Evolutionary conservation across 1,140 invertebrate genomes (phyloP), one percentile per base, ranked within the genome.

Genomic region (Pogonomyrmex barbatus): DNA sequence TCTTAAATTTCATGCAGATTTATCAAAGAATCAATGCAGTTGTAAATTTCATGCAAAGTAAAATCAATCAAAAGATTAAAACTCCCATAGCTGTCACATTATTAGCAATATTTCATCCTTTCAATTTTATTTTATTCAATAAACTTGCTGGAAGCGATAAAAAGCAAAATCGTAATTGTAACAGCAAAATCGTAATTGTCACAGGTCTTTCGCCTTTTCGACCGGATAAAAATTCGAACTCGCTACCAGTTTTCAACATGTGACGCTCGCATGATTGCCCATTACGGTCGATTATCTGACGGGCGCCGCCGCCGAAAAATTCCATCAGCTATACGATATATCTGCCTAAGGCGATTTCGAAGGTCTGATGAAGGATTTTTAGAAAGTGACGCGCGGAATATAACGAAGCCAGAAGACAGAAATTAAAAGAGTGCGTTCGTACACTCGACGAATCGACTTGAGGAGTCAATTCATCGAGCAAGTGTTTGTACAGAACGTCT

Each of bases 351-450:
- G 87, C 58, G 52, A 88, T 91, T 87, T 87, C 87, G 88, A 92
- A 87, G 85, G 82, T 87, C 86, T 75, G 71, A 36, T 54, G 76
- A 70, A 60, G 45, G 24, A 87, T 70, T 88, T 91, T 92, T 92
- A 92, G 90, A 92, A 92, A 92, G 90, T 88, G 78, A 75, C 68
- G 10, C 71, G 12, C 42, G 10, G 0, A n/a, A 36, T n/a, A 56
- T 62, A 24, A 71, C 39, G 12, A 79, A 30, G 10, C n/a, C 6
- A 52, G 45, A 10, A 76, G 24, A 58, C 6, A 60, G n/a, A 58
- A 60, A 62, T 77, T 36, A 39, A 9, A n/a, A 63, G 30, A 50
- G 33, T 3, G 42, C 42, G 39, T 8, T 33, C 14, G 4, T 65
- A 42, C 9, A 52, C 50, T 24, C 24, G 24, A 24, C 24, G 24